phyloP scores from a whole-genome alignment of 2,797 vertebrate genomes.

The Neosilurus mollespiculum region DNA sequence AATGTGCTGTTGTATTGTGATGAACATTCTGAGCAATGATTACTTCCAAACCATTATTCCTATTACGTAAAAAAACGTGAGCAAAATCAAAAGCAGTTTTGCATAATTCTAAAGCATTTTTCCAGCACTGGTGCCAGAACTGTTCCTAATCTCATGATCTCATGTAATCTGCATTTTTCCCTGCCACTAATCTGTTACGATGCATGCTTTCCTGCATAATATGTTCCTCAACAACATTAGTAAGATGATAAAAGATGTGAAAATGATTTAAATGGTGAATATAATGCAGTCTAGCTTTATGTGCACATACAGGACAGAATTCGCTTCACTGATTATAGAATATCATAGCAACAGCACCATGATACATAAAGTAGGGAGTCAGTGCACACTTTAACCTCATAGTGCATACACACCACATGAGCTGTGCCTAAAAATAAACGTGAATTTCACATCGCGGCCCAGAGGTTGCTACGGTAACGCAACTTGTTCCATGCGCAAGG shows the following conservation, averaged over 20 bases:
- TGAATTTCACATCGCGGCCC: constrained; percentile 64
- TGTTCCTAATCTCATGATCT: not conserved
- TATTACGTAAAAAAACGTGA: too few species aligned
- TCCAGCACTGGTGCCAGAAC: not conserved
- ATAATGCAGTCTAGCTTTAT: not conserved
- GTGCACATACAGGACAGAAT: not conserved
- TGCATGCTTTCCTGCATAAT: not conserved
- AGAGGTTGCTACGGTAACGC: constrained; percentile 73
- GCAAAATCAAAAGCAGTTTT: not conserved
- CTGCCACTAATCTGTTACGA: not conserved
- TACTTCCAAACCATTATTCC: too few species aligned
- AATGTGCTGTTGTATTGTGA: too few species aligned
- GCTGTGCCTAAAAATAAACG: constrained; percentile 75
- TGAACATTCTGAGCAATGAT: too few species aligned
- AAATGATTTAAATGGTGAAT: not conserved
- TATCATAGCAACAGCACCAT: not conserved
- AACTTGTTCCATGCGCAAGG: constrained; percentile 74
- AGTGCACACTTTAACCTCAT: constrained; percentile 65
- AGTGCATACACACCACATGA: constrained; percentile 58
- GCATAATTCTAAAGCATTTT: not conserved
- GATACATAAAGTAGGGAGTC: constrained; percentile 46
- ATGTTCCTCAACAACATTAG: not conserved
- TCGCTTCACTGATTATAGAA: not conserved
- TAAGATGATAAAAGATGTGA: not conserved
- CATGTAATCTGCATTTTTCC: not conserved